Evolutionary conservation across 2,797 vertebrate species (phyloP), one percentile per base, ranked within the genome.

Genomic region (Mionectes olivaceus): DNA sequence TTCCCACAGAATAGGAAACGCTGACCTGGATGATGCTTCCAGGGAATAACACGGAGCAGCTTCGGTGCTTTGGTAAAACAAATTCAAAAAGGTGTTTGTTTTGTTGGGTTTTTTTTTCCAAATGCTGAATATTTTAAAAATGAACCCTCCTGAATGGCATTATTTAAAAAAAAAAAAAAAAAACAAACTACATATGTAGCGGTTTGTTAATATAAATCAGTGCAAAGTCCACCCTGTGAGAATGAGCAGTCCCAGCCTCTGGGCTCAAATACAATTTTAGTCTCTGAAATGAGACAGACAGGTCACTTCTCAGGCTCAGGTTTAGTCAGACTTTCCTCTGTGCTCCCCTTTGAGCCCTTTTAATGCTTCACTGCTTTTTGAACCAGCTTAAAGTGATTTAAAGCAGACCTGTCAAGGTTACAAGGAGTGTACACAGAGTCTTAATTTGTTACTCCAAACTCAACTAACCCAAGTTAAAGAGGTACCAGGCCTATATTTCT

Each of bases 1-100:
- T 93, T 96, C 88, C 86, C 90, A 91, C 55, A 70, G 84, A 53
- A 67, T 1, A 77, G 63, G 39, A 56, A 52, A 60, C 13, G 52
- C 53, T 30, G 4, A 59, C 84, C 81, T 86, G 1, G 76, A 73
- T 68, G 80, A 30, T 22, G 6, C 17, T n/a, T 46, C 2, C 5
- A 22, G 23, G 30, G 46, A 61, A 5, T 55, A 59, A 43, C 63
- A 44, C 4, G 1, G 32, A 67, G 65, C 43, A 17, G 3, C 60
- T 56, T 47, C 60, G 17, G 60, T 4, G 35, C 60, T 35, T 57
- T 25, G 33, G 56, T 17, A 27, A 30, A 37, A 32, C 5, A 14
- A 27, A n/a, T 14, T 24, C n/a, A 32, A 22, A 27, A 33, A 12
- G 7, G 4, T 39, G 39, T 39, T 39, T 39, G 39, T 22, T 18